phyloP scores from a whole-genome alignment of 2,888 invertebrate species.

The Drosophila tanythrix region DNA sequence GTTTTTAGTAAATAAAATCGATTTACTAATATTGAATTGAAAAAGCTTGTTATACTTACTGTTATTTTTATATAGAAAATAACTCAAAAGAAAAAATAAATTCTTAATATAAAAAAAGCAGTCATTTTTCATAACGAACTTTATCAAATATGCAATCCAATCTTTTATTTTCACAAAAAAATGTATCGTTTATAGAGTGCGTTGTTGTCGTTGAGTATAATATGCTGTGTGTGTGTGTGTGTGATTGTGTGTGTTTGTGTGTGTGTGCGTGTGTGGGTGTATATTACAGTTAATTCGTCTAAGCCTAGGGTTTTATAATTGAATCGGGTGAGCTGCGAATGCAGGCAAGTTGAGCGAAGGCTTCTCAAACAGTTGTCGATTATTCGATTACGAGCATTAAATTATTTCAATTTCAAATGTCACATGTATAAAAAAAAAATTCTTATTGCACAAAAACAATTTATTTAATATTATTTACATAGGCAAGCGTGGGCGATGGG shows the following conservation, averaged over 20 bases:
- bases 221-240: conserved; percentile 12
- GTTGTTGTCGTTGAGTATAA: conserved; percentile 13
- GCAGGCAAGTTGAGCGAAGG: neutral
- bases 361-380: conserved; percentile 16
- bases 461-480: conserved; percentile 56
- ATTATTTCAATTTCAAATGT: conserved; percentile 1
- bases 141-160: conserved; percentile 54
- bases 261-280: conserved; percentile 23
- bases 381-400: conserved; percentile 11
- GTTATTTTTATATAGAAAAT: neutral
- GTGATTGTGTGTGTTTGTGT: conserved; percentile 4
- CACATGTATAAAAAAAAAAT: neutral
- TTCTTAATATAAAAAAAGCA: neutral
- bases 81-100: neutral
- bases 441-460: conserved; percentile 69
- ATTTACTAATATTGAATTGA: neutral
- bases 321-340: conserved; percentile 12
- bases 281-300: conserved; percentile 74
- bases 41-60: neutral
- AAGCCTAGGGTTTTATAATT: conserved; percentile 59
- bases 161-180: conserved; percentile 55
- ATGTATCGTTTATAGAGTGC: conserved; percentile 45
- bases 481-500: conserved; percentile 43
- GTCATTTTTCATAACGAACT: conserved; percentile 45
- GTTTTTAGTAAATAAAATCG: neutral